phyloP scores from a whole-genome alignment of 2,888 invertebrate genomes.

The Willowsia nigromaculata region DNA sequence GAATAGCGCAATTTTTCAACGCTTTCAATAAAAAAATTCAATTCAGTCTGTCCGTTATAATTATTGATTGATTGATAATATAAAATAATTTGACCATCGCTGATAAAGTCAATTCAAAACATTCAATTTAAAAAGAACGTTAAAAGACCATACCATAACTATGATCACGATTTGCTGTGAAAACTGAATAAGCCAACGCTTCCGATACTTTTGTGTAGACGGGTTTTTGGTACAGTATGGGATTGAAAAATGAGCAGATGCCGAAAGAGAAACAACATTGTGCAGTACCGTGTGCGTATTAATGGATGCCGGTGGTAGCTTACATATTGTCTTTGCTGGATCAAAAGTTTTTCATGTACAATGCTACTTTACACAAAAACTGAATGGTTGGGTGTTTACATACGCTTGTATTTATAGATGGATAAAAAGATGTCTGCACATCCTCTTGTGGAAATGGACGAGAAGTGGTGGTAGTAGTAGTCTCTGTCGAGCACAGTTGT shows the following conservation, averaged over 20 bases:
- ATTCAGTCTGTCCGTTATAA: no score
- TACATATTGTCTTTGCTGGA: background rate
- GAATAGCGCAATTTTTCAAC: no score
- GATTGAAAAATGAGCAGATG: background rate
- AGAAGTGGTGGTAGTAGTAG: background rate
- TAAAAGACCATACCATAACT: no score
- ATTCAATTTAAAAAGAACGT: no score
- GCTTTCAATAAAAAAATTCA: no score
- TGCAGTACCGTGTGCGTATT: background rate
- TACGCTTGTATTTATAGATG: constrained; percentile 1
- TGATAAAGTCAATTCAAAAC: no score
- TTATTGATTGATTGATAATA: no score
- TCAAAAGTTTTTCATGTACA: background rate
- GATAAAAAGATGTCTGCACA: background rate
- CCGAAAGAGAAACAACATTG: background rate
- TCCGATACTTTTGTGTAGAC: no score
- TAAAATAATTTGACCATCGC: no score
- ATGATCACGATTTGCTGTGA: no score
- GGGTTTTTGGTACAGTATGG: no score
- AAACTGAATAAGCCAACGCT: no score
- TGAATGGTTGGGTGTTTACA: background rate
- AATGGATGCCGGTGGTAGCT: background rate
- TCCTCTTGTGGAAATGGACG: background rate
- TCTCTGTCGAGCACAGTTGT: background rate
- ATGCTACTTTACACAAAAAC: background rate